Percentiles rank a stretch among this genome's conserved stretches.
phyloP scores from a whole-genome alignment of 2,888 invertebrate species.

The Chelonus formosanus region DNA sequence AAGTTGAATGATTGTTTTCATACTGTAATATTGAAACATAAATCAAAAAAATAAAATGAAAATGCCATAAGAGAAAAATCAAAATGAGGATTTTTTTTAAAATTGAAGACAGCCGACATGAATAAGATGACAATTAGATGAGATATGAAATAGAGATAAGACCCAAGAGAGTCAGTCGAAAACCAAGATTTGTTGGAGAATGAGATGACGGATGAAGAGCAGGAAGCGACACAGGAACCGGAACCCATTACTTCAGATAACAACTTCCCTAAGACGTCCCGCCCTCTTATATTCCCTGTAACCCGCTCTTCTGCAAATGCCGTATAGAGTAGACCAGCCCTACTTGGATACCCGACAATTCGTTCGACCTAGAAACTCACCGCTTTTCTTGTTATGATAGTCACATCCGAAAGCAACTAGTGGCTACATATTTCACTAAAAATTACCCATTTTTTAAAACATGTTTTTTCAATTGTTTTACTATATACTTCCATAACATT shows the following conservation, averaged over 20 bases:
- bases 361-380: slow-evolving; percentile 52
- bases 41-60: neutral
- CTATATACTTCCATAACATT: too few relatives aligned
- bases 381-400: slow-evolving; percentile 47
- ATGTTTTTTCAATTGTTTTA: too few relatives aligned
- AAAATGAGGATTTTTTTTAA: slow-evolving; percentile 1
- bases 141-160: slow-evolving; percentile 19
- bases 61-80: neutral
- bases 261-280: slow-evolving; percentile 56
- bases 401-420: slow-evolving; percentile 50
- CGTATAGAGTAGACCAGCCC: slow-evolving; percentile 8
- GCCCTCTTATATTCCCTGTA: slow-evolving; percentile 45
- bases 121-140: slow-evolving; percentile 6
- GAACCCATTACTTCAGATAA: slow-evolving; percentile 55
- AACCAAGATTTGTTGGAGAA: slow-evolving; percentile 23
- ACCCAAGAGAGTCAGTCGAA: slow-evolving; percentile 10
- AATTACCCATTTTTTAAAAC: too few relatives aligned
- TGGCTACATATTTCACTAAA: slow-evolving; percentile 33
- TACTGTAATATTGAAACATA: neutral
- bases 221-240: slow-evolving; percentile 53
- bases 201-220: slow-evolving; percentile 50
- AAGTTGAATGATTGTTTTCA: neutral
- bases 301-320: slow-evolving; percentile 23
- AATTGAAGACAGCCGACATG: neutral
- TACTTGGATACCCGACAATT: slow-evolving; percentile 11